These are phyloP conservation scores for Sternotherus odoratus DNA, from an alignment of 2,797 vertebrate species.

Conservation along the genomic window DNA sequence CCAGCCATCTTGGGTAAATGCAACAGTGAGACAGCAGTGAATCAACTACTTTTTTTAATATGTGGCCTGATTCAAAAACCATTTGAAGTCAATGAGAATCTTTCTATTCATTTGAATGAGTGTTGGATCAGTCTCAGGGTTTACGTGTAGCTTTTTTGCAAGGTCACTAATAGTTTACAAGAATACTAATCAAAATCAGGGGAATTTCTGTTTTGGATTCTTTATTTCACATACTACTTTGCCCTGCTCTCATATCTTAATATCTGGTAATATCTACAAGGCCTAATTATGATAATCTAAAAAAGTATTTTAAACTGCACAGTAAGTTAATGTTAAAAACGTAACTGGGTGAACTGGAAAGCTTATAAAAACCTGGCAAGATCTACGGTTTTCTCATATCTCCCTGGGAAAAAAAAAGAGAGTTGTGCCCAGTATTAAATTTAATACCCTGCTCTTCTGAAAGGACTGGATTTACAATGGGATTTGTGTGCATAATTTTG, in stretches of 20 bases:
- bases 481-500: neutral
- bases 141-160: neutral
- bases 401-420: neutral
- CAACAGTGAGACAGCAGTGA: slow-evolving; percentile 63
- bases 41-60: slow-evolving; percentile 54
- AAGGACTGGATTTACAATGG: neutral
- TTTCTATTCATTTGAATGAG: neutral
- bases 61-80: neutral
- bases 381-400: neutral
- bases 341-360: neutral
- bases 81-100: neutral
- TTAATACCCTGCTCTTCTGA: rapidly evolving
- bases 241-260: neutral
- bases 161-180: neutral
- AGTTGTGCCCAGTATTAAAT: rapidly evolving
- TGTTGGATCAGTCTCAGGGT: neutral
- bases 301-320: neutral
- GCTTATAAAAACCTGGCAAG: neutral
- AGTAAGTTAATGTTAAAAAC: neutral
- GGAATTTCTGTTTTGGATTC: neutral
- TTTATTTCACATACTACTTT: neutral
- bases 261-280: neutral
- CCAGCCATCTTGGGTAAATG: slow-evolving; percentile 41
- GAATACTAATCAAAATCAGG: neutral
- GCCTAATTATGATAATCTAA: neutral